Conservation (phyloP, 2,797 vertebrate species). For the Leucoraja ocellata region DNA sequence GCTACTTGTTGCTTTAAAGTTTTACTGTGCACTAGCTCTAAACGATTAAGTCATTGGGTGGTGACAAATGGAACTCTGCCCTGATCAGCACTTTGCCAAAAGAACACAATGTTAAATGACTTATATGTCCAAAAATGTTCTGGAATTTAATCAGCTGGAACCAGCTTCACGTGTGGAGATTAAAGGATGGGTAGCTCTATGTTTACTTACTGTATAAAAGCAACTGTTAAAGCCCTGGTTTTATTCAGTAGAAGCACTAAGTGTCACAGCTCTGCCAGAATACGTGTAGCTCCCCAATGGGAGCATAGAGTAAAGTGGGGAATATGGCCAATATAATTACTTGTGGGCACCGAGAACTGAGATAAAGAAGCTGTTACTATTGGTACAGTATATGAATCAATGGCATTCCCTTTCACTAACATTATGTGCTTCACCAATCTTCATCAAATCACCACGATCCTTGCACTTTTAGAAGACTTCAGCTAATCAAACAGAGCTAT, state of each 20-base stretch:
- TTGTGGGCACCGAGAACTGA: not conserved
- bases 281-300: not conserved
- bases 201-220: conserved; percentile 24
- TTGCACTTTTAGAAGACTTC: not conserved
- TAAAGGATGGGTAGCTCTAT: not conserved
- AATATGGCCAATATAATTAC: not conserved
- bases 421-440: not conserved
- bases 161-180: not conserved
- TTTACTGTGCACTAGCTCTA: not conserved
- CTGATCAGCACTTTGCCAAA: not conserved
- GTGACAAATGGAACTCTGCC: conserved; percentile 10
- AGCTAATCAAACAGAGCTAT: not conserved
- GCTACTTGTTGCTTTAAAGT: not conserved
- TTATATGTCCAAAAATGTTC: not conserved
- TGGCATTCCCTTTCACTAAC: not conserved
- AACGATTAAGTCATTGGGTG: conserved; percentile 13
- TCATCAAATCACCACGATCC: not conserved
- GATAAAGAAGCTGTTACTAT: conserved; percentile 15
- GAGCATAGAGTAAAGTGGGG: not conserved
- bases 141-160: conserved; percentile 36
- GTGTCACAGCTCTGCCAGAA: not conserved
- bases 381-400: conserved; percentile 2
- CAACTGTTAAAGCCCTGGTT: not conserved
- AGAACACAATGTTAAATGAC: conserved; percentile 38
- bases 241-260: not conserved